Evolutionary conservation across 1,140 invertebrate genomes (phyloP), one percentile per base, ranked within the genome.

Genomic region (Drosophila truncata): DNA sequence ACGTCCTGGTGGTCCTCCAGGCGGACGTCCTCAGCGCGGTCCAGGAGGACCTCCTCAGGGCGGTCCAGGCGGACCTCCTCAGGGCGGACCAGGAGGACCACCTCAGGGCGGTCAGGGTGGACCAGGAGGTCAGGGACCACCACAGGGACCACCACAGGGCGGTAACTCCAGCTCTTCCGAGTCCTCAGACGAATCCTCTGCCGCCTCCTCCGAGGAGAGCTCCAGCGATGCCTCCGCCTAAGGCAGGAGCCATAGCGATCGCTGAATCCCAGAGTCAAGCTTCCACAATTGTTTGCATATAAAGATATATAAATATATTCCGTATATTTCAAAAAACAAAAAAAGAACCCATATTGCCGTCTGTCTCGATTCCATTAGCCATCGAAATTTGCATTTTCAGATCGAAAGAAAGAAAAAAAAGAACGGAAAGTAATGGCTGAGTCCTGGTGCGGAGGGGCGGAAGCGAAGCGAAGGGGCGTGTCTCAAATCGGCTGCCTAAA

Each of bases 401-500:
- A 41, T 61, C 55, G 31, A 23, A 3, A 10, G 16, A 25, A 47
- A 47, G 25, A 23, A 25, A 47, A 47, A 47, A 47, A 54, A 3
- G 23, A 20, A 23, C 20, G 2, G 9, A 23, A 55, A 55, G 52
- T 55, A 54, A 55, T 55, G 31, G 9, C 33, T 10, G 33, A 55
- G 52, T 55, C 52, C 52, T 55, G 52, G 1, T 23, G 23, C 14
- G n/a, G 9, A 2, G 35, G 52, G 20, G n/a, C 8, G 29, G 11
- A n/a, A n/a, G 25, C 16, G 35, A 41, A 25, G 16, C 23, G 42
- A 20, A n/a, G 52, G 37, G 78, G 67, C 64, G 66, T 78, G 42
- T 14, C 35, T 58, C 44, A 78, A 82, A 86, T 74, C 82, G 82
- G 63, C 64, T 86, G 82, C 82, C 84, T 85, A 86, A 86, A 72